Percentiles rank a stretch among this genome's conserved stretches.
Evolutionary conservation across 2,888 invertebrate genomes (phyloP).

Genomic region (Amiota minor): DNA sequence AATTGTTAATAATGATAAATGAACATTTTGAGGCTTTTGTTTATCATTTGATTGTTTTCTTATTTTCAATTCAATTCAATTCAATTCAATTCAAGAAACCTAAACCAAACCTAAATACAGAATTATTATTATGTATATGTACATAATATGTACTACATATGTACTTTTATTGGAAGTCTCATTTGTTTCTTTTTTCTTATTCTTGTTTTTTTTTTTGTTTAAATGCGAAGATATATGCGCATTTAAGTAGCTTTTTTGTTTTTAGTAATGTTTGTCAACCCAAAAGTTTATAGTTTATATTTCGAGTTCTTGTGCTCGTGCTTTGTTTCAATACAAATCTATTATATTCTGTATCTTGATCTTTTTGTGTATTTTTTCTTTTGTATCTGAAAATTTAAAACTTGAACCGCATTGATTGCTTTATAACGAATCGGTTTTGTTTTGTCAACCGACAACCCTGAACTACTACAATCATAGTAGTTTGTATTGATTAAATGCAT

Average conservation of each 20-base stretch:
- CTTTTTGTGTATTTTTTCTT: background rate
- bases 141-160: background rate
- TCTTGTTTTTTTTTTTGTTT: background rate
- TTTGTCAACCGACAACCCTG: too few relatives aligned
- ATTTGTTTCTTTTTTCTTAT: slow-evolving; percentile 11
- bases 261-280: background rate
- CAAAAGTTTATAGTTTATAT: background rate
- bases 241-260: slow-evolving; percentile 31
- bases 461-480: too few relatives aligned
- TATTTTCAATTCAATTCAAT: slow-evolving; percentile 9
- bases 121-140: background rate
- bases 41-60: slow-evolving; percentile 37
- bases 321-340: background rate
- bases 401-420: too few relatives aligned
- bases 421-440: too few relatives aligned
- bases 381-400: background rate
- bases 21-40: slow-evolving; percentile 22
- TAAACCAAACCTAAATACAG: too few relatives aligned
- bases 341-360: background rate
- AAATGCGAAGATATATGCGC: slow-evolving; percentile 29
- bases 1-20: slow-evolving; percentile 55
- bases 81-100: background rate
- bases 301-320: too few relatives aligned
- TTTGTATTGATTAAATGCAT: too few relatives aligned
- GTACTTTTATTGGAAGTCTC: slow-evolving; percentile 12